Percentiles rank a stretch among this genome's conserved stretches.
Evolutionary conservation across 2,797 vertebrate species (phyloP).

Genomic region (Chaetodon trifasciatus): DNA sequence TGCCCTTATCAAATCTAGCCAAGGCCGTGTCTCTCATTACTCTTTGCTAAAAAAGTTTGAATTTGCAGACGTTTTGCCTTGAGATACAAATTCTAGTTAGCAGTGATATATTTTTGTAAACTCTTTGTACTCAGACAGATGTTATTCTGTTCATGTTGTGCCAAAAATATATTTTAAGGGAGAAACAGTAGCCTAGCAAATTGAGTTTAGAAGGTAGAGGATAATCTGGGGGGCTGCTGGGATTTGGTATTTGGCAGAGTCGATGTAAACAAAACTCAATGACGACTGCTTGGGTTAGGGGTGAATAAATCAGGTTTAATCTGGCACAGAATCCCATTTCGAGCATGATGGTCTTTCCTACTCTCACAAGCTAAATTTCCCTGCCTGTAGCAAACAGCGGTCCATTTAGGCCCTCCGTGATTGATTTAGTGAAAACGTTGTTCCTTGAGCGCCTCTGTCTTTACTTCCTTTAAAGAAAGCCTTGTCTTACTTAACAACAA

Average conservation of each 20-base stretch:
- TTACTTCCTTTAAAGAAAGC: background rate
- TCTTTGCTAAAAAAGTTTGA: background rate
- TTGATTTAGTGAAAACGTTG: background rate
- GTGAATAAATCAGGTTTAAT: slow-evolving; percentile 67
- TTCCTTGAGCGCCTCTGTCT: background rate
- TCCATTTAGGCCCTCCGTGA: slow-evolving; percentile 18
- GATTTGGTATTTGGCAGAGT: slow-evolving; percentile 69
- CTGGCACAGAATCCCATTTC: slow-evolving; percentile 54
- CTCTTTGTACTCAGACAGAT: slow-evolving; percentile 9
- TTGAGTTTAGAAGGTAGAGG: slow-evolving; percentile 45
- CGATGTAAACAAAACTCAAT: slow-evolving; percentile 53
- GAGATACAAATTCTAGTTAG: background rate
- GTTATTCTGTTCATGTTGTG: background rate
- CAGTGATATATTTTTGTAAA: background rate
- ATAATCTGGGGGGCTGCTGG: slow-evolving; percentile 61
- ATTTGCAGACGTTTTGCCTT: background rate
- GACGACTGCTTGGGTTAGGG: slow-evolving; percentile 56
- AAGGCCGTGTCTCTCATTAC: slow-evolving; percentile 2
- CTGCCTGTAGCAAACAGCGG: slow-evolving; percentile 38
- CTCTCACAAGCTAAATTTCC: slow-evolving; percentile 37
- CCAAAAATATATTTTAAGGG: slow-evolving; percentile 26
- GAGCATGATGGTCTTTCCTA: slow-evolving; percentile 42
- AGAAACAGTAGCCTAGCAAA: slow-evolving; percentile 20
- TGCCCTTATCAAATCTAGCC: slow-evolving; percentile 29
- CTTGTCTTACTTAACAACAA: background rate